Evolutionary conservation across 1,140 invertebrate species (phyloP).

Genomic region (Anastatus disparis): DNA sequence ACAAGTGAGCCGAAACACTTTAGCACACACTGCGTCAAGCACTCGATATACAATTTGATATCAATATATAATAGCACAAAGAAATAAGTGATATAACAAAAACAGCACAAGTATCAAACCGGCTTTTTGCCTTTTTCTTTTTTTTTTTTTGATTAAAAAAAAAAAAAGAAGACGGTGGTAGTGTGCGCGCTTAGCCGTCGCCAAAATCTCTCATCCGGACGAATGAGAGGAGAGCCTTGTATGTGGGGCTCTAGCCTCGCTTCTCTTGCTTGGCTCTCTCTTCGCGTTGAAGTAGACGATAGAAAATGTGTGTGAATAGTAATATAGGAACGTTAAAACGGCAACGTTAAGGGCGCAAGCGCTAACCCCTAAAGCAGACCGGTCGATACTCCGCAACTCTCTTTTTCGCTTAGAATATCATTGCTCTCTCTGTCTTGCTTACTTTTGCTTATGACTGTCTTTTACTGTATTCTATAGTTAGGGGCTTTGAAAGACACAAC

Average conservation of each 20-base stretch:
- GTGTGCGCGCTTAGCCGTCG: neutral
- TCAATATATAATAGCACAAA: neutral
- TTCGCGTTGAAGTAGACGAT: no score
- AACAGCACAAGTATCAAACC: neutral
- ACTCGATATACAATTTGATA: neutral
- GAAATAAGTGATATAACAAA: neutral
- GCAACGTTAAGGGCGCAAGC: conserved; percentile 19
- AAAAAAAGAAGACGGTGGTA: no score
- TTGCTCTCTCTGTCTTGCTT: no score
- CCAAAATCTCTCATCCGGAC: neutral
- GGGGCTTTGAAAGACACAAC: neutral
- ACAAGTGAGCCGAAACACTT: neutral
- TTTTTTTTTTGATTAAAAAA: no score
- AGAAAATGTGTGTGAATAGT: no score
- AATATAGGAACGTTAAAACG: no score
- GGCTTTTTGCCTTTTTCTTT: neutral
- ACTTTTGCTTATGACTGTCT: no score
- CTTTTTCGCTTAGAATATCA: no score
- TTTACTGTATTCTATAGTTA: neutral
- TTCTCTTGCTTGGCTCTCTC: neutral
- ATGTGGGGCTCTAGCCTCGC: neutral
- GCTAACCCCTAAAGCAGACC: neutral
- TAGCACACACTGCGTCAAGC: neutral
- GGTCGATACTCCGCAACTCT: neutral
- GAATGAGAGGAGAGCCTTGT: neutral